Conservation (phyloP, 2,888 invertebrate genomes). For the Euzetes globulus region DNA sequence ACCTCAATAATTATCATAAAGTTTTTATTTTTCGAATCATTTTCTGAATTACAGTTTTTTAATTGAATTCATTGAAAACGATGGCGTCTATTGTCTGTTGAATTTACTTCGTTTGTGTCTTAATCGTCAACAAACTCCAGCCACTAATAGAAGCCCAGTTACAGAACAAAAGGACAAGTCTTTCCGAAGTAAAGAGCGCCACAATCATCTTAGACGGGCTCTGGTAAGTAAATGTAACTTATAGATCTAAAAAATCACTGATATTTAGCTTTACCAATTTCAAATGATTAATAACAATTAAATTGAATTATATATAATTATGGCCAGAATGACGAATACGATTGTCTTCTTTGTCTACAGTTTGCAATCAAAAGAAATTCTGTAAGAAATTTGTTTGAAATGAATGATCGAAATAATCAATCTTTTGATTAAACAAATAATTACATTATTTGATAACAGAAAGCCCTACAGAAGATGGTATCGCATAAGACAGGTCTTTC, state of each 20-base stretch:
- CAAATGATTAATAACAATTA: no score
- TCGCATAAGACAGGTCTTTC: slow-evolving; percentile 42
- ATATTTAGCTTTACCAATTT: no score
- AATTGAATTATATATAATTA: slow-evolving; percentile 25
- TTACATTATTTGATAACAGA: slow-evolving; percentile 2
- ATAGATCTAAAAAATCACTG: no score
- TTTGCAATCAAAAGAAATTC: slow-evolving; percentile 44
- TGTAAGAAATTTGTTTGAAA: slow-evolving; percentile 43
- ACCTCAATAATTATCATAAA: background rate
- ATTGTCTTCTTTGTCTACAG: slow-evolving; percentile 78
- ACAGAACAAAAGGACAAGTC: background rate
- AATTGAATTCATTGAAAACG: slow-evolving; percentile 80
- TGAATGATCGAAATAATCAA: background rate
- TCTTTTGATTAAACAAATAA: background rate
- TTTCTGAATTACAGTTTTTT: slow-evolving; percentile 63
- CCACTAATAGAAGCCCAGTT: slow-evolving; percentile 26
- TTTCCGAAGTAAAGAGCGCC: slow-evolving; percentile 27
- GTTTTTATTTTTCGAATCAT: background rate
- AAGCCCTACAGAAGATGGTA: slow-evolving; percentile 40
- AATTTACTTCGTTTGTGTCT: slow-evolving; percentile 71
- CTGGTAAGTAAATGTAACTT: slow-evolving; percentile 38
- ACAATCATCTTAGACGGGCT: slow-evolving; percentile 35
- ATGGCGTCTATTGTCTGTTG: slow-evolving; percentile 73
- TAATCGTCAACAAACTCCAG: slow-evolving; percentile 51
- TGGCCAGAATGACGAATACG: slow-evolving; percentile 69